Evolutionary conservation across 1,140 invertebrate genomes (phyloP).

Genomic region (Pseudomyrmex pallidus): DNA sequence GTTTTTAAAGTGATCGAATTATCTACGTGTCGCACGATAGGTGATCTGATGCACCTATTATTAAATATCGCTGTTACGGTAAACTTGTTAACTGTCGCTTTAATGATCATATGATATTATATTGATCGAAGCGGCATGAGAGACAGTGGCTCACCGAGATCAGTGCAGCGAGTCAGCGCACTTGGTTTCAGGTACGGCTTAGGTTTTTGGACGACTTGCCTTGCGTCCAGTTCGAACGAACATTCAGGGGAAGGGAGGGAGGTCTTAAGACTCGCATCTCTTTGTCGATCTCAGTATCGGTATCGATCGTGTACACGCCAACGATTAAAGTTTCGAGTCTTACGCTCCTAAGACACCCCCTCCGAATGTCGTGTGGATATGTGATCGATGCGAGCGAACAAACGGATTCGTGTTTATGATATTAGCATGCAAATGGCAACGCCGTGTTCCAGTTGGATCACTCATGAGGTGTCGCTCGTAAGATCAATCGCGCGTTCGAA

Average conservation of each 20-base stretch:
- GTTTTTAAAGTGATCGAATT: constrained; percentile 38
- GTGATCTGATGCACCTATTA: neutral
- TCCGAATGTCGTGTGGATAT: constrained; percentile 32
- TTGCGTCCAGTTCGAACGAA: constrained; percentile 74
- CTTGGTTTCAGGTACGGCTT: constrained; percentile 3
- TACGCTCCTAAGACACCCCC: neutral
- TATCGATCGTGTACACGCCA: constrained; percentile 24
- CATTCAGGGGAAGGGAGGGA: constrained; percentile 44
- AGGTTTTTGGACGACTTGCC: constrained; percentile 70
- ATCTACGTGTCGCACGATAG: constrained; percentile 9
- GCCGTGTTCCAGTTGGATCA: constrained; percentile 80
- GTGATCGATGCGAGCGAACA: constrained; percentile 67
- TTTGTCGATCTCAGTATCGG: constrained; percentile 19
- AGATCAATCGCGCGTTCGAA: constrained; percentile 68
- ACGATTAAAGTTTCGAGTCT: constrained; percentile 45
- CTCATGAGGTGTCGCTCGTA: constrained; percentile 79
- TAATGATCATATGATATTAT: constrained; percentile 10
- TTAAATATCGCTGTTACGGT: neutral
- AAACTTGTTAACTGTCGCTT: neutral
- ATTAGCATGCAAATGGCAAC: constrained; percentile 79
- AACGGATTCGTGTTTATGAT: constrained; percentile 51
- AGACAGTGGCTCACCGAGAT: constrained; percentile 58
- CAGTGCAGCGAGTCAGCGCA: constrained; percentile 29
- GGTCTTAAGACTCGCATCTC: constrained; percentile 49
- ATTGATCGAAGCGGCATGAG: constrained; percentile 23